Conservation (phyloP, 2,113 vertebrate genomes). For the Xyliphius kryptos region DNA sequence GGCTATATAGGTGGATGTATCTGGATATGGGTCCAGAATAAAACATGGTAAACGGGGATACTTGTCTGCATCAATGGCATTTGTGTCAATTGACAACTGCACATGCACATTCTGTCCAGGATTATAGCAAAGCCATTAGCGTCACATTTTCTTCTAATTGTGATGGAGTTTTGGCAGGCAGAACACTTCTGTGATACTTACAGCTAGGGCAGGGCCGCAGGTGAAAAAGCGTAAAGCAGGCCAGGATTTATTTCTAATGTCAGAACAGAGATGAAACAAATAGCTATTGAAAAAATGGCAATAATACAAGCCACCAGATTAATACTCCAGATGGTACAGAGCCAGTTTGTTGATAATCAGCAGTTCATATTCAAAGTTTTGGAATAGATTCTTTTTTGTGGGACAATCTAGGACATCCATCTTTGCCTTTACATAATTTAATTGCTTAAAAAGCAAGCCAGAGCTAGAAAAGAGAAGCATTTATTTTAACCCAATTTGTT, state of each 20-base stretch:
- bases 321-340: constrained; percentile 2
- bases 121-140: constrained; percentile 21
- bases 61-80: too few species aligned
- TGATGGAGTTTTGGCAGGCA: constrained; percentile 7
- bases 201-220: not conserved
- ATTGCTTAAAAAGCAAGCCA: not conserved
- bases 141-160: not conserved
- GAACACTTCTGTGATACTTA: not conserved
- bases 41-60: too few species aligned
- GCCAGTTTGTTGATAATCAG: not conserved
- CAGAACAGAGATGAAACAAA: not conserved
- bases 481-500: too few species aligned
- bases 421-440: too few species aligned
- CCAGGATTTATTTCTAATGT: constrained; percentile 2
- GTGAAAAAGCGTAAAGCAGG: not conserved
- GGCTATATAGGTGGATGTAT: too few species aligned
- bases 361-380: not conserved
- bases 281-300: not conserved
- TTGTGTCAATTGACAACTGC: too few species aligned
- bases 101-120: not conserved
- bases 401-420: not conserved
- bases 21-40: too few species aligned
- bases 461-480: too few species aligned
- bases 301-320: not conserved
- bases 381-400: not conserved